phyloP scores from a whole-genome alignment of 2,113 vertebrate genomes.

The Sylvia atricapilla region DNA sequence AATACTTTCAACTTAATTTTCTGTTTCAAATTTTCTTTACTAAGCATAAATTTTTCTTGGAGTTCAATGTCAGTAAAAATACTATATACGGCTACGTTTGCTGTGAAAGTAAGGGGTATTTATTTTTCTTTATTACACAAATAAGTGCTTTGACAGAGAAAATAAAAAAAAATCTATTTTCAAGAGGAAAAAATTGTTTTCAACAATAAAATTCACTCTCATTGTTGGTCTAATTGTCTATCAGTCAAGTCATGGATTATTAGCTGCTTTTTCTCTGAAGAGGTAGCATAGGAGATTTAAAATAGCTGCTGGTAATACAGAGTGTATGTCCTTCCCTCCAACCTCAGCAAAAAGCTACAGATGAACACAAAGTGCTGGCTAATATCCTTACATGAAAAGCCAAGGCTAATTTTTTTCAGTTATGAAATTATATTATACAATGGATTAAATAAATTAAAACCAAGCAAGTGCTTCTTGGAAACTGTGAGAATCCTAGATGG shows the following conservation, averaged over 20 bases:
- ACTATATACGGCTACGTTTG: not conserved
- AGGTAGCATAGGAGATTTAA: constrained; percentile 1
- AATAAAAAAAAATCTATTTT: constrained; percentile 30
- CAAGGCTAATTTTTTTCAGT: not conserved
- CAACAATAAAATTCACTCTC: not conserved
- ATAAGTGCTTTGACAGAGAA: not conserved
- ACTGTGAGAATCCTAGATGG: not conserved
- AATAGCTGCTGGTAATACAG: not conserved
- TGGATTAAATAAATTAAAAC: not conserved
- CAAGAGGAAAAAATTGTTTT: not conserved
- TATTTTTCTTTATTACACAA: constrained; percentile 3
- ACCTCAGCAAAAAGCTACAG: not conserved
- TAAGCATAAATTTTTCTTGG: not conserved
- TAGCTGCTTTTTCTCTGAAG: not conserved
- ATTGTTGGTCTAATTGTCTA: constrained; percentile 3
- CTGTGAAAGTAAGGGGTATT: not conserved
- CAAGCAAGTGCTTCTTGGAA: not conserved
- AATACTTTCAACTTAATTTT: not conserved
- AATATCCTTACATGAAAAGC: not conserved
- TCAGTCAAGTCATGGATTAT: not conserved
- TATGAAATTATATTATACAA: not conserved
- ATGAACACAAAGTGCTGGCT: not conserved
- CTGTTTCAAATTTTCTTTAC: not conserved
- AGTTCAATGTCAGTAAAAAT: not conserved
- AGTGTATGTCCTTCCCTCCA: not conserved